These are phyloP conservation scores for Heterodera carotae DNA, from an alignment of 1,140 invertebrate species.

Conservation along the genomic window DNA sequence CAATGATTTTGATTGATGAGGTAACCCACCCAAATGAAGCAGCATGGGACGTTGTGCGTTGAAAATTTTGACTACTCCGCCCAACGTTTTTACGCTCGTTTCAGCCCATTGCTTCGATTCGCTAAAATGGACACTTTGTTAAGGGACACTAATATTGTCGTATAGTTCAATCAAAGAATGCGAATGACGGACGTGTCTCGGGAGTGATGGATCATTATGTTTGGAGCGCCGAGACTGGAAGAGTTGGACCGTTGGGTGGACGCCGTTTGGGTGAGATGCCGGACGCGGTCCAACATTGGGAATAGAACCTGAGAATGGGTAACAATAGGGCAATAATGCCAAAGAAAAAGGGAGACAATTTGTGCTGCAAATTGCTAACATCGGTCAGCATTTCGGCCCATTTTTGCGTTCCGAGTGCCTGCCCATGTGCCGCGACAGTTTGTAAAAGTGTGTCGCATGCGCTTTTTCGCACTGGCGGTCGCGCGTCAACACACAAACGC, in stretches of 20 bases:
- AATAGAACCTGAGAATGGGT: slow-evolving; percentile 77
- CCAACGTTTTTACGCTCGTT: slow-evolving; percentile 76
- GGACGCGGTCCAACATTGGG: slow-evolving; percentile 87
- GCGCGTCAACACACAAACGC: slow-evolving; percentile 88
- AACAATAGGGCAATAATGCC: slow-evolving; percentile 24
- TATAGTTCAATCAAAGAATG: too few species aligned
- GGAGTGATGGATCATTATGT: slow-evolving; percentile 96
- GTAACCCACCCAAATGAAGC: slow-evolving; percentile 50
- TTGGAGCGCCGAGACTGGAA: slow-evolving; percentile 76
- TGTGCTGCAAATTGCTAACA: slow-evolving; percentile 31
- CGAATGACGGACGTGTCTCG: slow-evolving; percentile 92
- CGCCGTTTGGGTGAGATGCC: slow-evolving; percentile 83
- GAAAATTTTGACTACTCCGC: slow-evolving; percentile 63
- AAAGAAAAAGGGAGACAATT: slow-evolving; percentile 12
- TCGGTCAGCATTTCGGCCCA: slow-evolving; percentile 61
- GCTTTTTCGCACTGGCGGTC: slow-evolving; percentile 92
- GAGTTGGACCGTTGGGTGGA: slow-evolving; percentile 82
- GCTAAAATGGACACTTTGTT: not conserved
- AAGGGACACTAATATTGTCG: not conserved
- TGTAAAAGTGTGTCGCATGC: slow-evolving; percentile 81
- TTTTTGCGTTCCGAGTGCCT: slow-evolving; percentile 51
- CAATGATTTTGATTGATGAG: not conserved
- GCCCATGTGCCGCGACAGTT: slow-evolving; percentile 90
- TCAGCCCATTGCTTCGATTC: slow-evolving; percentile 99
- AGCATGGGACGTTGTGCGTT: slow-evolving; percentile 58